phyloP scores from a whole-genome alignment of 2,113 vertebrate species.

The Etheostoma spectabile region DNA sequence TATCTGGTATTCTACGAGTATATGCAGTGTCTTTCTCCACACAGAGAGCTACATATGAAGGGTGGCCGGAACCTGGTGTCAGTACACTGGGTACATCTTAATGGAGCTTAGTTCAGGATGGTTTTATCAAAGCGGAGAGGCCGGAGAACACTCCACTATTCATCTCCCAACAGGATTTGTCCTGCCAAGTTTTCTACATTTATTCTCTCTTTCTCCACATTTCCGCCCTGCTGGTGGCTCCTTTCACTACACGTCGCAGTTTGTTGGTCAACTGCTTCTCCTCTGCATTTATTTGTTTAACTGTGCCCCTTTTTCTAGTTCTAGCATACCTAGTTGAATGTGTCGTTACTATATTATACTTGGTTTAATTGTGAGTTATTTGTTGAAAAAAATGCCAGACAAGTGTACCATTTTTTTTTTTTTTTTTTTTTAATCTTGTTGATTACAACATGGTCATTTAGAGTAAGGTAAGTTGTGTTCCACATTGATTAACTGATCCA shows the following conservation, averaged over 20 bases:
- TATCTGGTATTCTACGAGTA: not conserved
- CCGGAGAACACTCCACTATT: conserved; percentile 56
- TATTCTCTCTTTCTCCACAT: conserved; percentile 1
- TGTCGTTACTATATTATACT: not conserved
- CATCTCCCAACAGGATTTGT: conserved; percentile 51
- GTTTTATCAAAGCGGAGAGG: conserved; percentile 53
- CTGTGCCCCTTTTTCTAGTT: not conserved
- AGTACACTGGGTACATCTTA: conserved; percentile 46
- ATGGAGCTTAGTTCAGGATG: conserved; percentile 44
- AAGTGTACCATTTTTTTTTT: not conserved
- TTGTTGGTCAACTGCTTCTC: conserved; percentile 5
- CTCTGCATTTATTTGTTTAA: not conserved
- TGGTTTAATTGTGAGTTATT: not conserved
- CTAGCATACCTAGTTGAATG: not conserved
- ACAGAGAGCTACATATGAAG: conserved; percentile 7
- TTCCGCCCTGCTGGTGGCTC: not conserved
- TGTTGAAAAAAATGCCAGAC: not conserved
- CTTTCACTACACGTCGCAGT: not conserved
- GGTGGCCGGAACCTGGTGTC: conserved; percentile 40
- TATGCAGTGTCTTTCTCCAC: not conserved
- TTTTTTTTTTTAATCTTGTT: not conserved
- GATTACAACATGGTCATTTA: not conserved
- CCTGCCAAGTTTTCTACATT: conserved; percentile 20
- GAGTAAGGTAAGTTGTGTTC: not conserved
- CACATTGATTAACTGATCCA: conserved; percentile 9